phyloP scores from a whole-genome alignment of 2,113 vertebrate species.

The Clarias gariepinus region DNA sequence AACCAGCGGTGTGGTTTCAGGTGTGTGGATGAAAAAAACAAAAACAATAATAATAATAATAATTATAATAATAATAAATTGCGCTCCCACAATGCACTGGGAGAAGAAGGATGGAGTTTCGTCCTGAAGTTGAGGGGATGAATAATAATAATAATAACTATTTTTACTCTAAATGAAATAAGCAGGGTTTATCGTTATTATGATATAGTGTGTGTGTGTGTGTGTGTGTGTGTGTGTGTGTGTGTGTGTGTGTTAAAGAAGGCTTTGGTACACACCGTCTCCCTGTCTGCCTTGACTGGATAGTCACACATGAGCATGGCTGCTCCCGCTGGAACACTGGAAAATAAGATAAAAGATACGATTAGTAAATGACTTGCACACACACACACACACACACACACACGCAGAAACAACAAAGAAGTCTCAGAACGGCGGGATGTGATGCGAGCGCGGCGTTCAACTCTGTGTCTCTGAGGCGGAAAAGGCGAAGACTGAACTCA shows the following conservation, averaged over 20 bases:
- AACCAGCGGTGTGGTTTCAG: background rate
- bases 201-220: background rate
- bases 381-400: background rate
- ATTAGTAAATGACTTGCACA: background rate
- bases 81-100: background rate
- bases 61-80: too few relatives aligned
- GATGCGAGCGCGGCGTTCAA: background rate
- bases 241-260: background rate
- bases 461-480: background rate
- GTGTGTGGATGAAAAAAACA: background rate
- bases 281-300: constrained; percentile 92
- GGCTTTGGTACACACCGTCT: constrained; percentile 79
- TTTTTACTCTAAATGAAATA: background rate
- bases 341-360: constrained; percentile 26
- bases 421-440: background rate
- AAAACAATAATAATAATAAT: background rate
- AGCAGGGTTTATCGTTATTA: background rate
- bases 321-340: constrained; percentile 66
- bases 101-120: background rate
- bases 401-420: background rate
- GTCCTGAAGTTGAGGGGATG: background rate
- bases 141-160: background rate
- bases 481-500: background rate
- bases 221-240: background rate
- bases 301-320: constrained; percentile 98